Evolutionary conservation across 2,888 invertebrate species (phyloP), one percentile per base, ranked within the genome.

Genomic region (Ceratothoa steindachneri): DNA sequence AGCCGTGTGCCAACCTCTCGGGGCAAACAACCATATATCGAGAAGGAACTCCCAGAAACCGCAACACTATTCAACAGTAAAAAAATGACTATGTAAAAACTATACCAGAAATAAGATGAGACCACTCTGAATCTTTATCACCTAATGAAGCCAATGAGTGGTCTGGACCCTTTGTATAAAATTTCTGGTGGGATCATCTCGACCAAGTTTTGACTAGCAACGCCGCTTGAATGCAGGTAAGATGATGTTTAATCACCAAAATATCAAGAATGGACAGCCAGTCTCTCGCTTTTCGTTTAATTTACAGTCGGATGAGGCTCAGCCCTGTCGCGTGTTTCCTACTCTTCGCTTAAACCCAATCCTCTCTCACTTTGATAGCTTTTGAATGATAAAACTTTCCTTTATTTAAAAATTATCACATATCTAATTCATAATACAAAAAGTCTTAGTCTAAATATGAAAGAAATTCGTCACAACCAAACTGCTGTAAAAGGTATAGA

Each of bases 381-480:
- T 24, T 24, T 24, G 60, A 60, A 60, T n/a, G n/a, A n/a, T 60
- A 60, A 60, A 60, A 60, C 60, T 60, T 24, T 60, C 24, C 27
- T 24, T 4, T 24, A 24, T 60, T 60, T 60, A 67, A 67, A 67
- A 67, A 67, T 67, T 67, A 67, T 67, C 67, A 67, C 30, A 67
- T 67, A 30, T 31, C 67, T 67, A 67, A 67, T 64, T 31, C 19
- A 30, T 7, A 67, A 41, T 67, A 67, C 30, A 67, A 67, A 67
- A 30, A 67, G 22, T 30, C 67, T 67, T 67, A 67, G 67, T 67
- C 67, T 67, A 67, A 30, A 67, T 41, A 67, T 31, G 60, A 60
- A 60, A 60, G 60, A 60, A 60, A 60, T 24, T 60, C 60, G 60
- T 60, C 60, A 60, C 60, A 60, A 60, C 60, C 60, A 60, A 60